phyloP scores from a whole-genome alignment of 2,888 invertebrate species.

The Scaptomyza flava region DNA sequence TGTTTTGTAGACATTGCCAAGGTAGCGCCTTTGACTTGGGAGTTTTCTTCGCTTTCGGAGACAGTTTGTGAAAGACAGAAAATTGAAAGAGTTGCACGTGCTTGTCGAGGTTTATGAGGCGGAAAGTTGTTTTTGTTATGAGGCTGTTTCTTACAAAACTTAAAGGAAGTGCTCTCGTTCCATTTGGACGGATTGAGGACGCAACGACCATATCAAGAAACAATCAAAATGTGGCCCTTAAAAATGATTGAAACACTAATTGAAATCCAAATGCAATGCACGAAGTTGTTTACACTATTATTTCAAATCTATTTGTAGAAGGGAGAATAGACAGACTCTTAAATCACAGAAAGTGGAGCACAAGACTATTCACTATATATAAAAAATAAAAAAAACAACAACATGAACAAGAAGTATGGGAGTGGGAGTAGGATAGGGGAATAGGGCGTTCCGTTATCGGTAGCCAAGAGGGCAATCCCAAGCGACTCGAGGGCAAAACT shows the following conservation, averaged over 20 bases:
- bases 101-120: slow-evolving; percentile 51
- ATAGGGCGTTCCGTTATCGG: slow-evolving; percentile 44
- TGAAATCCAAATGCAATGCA: slow-evolving; percentile 43
- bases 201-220: slow-evolving; percentile 47
- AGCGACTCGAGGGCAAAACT: slow-evolving; percentile 20
- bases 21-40: slow-evolving; percentile 43
- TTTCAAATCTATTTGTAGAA: slow-evolving; percentile 16
- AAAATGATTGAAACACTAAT: slow-evolving; percentile 57
- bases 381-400: slow-evolving; percentile 12
- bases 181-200: slow-evolving; percentile 45
- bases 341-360: slow-evolving; percentile 49
- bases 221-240: slow-evolving; percentile 25
- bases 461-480: slow-evolving; percentile 52
- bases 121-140: slow-evolving; percentile 57
- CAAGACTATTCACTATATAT: slow-evolving; percentile 4
- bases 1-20: slow-evolving; percentile 40
- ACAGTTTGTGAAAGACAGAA: slow-evolving; percentile 56
- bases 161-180: slow-evolving; percentile 51
- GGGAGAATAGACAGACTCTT: slow-evolving; percentile 28
- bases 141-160: background rate
- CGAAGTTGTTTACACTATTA: slow-evolving; percentile 25
- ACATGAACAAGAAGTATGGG: background rate
- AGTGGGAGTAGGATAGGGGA: background rate
- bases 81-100: slow-evolving; percentile 66
- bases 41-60: slow-evolving; percentile 18